Evolutionary conservation across 2,113 vertebrate genomes (phyloP).

Genomic region (Syrrhaptes paradoxus): DNA sequence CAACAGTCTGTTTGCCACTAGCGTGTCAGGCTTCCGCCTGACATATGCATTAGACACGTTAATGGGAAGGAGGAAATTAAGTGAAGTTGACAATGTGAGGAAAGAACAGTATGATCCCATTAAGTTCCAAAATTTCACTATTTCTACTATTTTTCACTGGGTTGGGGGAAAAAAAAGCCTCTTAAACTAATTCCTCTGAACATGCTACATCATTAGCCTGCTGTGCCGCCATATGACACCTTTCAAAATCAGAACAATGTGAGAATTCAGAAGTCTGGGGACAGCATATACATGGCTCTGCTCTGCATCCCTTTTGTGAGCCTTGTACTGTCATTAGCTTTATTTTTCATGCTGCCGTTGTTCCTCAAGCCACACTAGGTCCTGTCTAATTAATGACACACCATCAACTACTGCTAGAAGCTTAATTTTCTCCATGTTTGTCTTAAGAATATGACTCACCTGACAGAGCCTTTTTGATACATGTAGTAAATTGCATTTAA

Average conservation of each 20-base stretch:
- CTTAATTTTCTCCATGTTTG: constrained; percentile 9
- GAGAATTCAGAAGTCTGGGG: constrained; percentile 49
- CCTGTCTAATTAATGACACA: background rate
- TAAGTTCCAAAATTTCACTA: constrained; percentile 75
- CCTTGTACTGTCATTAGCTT: background rate
- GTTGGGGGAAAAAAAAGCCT: background rate
- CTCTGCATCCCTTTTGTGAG: background rate
- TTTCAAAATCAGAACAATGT: constrained; percentile 56
- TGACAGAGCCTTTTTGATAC: background rate
- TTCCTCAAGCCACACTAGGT: background rate
- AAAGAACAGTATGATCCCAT: constrained; percentile 78
- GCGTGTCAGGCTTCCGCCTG: constrained; percentile 73
- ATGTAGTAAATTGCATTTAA: background rate
- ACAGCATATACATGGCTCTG: background rate
- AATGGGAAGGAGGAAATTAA: constrained; percentile 78
- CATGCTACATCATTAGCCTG: constrained; percentile 67
- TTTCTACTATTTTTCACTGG: constrained; percentile 65
- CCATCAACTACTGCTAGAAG: background rate
- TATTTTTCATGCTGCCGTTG: background rate
- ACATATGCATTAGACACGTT: constrained; percentile 80
- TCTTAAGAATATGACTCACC: background rate
- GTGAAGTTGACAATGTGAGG: constrained; percentile 76
- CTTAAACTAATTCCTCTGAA: constrained; percentile 68
- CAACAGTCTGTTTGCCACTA: constrained; percentile 81
- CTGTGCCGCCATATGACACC: constrained; percentile 72